These are phyloP conservation scores for Galeopterus variegatus DNA, from an alignment of 2,113 vertebrate genomes.

Conservation along the genomic window DNA sequence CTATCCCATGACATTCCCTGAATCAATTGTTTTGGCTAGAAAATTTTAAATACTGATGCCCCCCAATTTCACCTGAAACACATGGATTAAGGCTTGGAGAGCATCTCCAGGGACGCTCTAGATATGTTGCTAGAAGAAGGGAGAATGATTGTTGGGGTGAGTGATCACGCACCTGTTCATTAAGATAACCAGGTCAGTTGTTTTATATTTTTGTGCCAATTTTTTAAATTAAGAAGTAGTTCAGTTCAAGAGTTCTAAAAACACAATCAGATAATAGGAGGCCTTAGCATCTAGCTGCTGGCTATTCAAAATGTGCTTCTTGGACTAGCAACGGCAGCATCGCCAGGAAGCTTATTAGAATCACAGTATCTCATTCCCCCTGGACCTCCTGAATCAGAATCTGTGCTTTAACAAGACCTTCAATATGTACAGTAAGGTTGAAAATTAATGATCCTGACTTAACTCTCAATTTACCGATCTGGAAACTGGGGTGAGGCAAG, in stretches of 20 bases:
- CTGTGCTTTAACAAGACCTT: background rate
- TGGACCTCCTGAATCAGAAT: background rate
- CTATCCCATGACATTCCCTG: background rate
- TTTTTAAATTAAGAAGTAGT: constrained; percentile 38
- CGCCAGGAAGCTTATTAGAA: background rate
- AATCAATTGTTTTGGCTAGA: background rate
- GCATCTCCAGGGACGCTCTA: background rate
- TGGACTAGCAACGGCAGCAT: background rate
- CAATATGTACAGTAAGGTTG: background rate
- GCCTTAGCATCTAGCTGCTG: background rate
- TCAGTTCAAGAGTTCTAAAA: background rate
- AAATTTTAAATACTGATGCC: background rate
- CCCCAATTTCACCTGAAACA: background rate
- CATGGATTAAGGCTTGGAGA: background rate
- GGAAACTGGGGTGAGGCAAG: background rate
- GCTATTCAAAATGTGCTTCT: background rate
- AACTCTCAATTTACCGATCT: background rate
- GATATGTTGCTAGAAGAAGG: background rate
- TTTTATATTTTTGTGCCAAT: constrained; percentile 21
- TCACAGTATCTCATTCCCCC: background rate
- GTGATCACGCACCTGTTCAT: background rate
- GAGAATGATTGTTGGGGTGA: background rate
- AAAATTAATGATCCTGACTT: background rate
- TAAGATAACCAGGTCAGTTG: background rate
- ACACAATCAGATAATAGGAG: background rate